Percentiles rank a stretch among this genome's conserved stretches.
Conservation (phyloP, 2,888 invertebrate species). For the Oligia fasciuncula region DNA sequence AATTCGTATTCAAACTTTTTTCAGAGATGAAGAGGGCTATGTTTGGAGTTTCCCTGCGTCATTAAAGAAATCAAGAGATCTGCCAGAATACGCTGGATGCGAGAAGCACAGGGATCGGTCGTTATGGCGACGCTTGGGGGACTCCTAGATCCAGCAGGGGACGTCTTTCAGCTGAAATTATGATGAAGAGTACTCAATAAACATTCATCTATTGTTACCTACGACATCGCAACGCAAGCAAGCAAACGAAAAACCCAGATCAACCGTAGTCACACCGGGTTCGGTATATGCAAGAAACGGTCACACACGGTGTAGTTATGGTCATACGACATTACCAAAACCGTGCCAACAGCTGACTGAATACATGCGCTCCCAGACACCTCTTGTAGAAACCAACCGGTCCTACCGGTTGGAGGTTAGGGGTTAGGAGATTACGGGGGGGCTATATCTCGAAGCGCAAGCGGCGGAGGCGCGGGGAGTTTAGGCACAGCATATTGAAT, state of each 20-base stretch:
- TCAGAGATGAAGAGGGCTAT: not conserved
- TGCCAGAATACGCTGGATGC: not conserved
- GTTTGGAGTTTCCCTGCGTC: not conserved
- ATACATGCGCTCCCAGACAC: too few species aligned
- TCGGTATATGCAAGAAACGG: not conserved
- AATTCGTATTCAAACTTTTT: not conserved
- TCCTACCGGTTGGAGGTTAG: not conserved
- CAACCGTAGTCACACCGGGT: not conserved
- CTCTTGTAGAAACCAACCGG: not conserved
- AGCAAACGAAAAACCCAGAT: constrained; percentile 1
- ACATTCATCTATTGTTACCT: not conserved
- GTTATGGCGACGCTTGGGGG: too few species aligned
- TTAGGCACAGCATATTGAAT: not conserved
- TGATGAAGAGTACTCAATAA: not conserved
- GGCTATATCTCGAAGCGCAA: not conserved
- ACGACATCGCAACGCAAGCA: constrained; percentile 1
- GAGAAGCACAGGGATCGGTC: not conserved
- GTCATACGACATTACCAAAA: too few species aligned
- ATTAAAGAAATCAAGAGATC: not conserved
- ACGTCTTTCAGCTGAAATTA: not conserved
- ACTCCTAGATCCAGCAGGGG: not conserved
- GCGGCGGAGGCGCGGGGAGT: not conserved
- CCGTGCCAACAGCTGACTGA: too few species aligned
- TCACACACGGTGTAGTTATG: too few species aligned
- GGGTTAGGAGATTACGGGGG: not conserved